A percentile compares a stretch with the other conserved stretches of the same genome.
Conservation (phyloP, 2,113 vertebrate genomes). For the Nycticorax nycticorax region DNA sequence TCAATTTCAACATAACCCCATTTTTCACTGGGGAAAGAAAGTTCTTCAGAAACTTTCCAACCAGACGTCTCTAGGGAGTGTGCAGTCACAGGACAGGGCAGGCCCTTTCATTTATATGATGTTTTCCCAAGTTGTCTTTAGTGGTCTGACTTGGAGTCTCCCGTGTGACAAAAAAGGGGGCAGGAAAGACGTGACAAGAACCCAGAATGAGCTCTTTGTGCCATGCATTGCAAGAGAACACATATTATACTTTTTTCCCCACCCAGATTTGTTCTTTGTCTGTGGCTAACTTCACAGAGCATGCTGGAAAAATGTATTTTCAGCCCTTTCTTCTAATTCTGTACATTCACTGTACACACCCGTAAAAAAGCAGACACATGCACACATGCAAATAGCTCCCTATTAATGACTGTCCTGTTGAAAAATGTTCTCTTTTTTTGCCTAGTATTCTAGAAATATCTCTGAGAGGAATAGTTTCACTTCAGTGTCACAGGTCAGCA, state of each 20-base stretch:
- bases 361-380: background rate
- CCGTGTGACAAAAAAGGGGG: background rate
- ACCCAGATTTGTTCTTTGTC: background rate
- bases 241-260: background rate
- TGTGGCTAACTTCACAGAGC: background rate
- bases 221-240: background rate
- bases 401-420: background rate
- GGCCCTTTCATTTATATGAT: background rate
- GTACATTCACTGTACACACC: background rate
- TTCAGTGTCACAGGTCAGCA: background rate
- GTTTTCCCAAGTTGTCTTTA: background rate
- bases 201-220: background rate
- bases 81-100: background rate
- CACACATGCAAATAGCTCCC: background rate
- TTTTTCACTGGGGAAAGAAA: constrained; percentile 15
- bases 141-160: background rate
- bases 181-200: background rate
- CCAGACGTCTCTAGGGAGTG: background rate
- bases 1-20: background rate
- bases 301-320: background rate
- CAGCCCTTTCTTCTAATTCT: background rate
- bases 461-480: constrained; percentile 19
- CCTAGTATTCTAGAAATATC: constrained; percentile 9
- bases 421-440: background rate
- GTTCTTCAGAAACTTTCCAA: background rate